A percentile compares a stretch with the other conserved stretches of the same genome.
These are phyloP conservation scores for Spodoptera littoralis DNA, from an alignment of 2,888 invertebrate genomes.

Conservation along the genomic window DNA sequence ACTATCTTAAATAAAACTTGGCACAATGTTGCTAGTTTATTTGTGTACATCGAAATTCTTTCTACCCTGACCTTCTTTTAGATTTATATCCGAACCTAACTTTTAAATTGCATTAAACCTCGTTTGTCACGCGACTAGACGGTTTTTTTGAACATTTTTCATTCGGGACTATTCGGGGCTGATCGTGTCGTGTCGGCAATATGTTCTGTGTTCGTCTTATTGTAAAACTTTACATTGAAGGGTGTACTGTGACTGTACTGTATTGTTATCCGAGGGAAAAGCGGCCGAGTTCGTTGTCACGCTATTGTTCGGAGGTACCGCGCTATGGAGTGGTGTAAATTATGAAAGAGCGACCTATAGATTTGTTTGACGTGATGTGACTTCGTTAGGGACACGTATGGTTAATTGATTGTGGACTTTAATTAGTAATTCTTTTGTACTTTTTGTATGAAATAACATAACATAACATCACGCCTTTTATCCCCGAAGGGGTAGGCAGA, in stretches of 20 bases:
- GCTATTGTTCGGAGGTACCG: slow-evolving; percentile 52
- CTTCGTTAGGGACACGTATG: no score
- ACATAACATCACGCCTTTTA: no score
- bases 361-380: background rate
- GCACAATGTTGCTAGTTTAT: slow-evolving; percentile 4
- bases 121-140: slow-evolving; percentile 40
- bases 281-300: slow-evolving; percentile 54
- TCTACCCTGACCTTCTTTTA: slow-evolving; percentile 20
- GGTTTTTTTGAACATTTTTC: slow-evolving; percentile 31
- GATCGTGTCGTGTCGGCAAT: slow-evolving; percentile 29
- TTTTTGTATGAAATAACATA: no score
- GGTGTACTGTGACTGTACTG: slow-evolving; percentile 33
- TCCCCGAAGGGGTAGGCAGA: no score
- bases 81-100: slow-evolving; percentile 25
- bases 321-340: slow-evolving; percentile 32
- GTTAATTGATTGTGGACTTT: no score
- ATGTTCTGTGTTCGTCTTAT: slow-evolving; percentile 26
- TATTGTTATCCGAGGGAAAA: slow-evolving; percentile 53
- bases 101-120: slow-evolving; percentile 39
- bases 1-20: background rate
- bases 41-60: slow-evolving; percentile 16
- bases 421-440: no score
- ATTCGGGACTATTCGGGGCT: slow-evolving; percentile 23
- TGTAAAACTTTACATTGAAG: slow-evolving; percentile 56
- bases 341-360: background rate